phyloP scores from a whole-genome alignment of 2,113 vertebrate species.

The Malurus cyaneus region DNA sequence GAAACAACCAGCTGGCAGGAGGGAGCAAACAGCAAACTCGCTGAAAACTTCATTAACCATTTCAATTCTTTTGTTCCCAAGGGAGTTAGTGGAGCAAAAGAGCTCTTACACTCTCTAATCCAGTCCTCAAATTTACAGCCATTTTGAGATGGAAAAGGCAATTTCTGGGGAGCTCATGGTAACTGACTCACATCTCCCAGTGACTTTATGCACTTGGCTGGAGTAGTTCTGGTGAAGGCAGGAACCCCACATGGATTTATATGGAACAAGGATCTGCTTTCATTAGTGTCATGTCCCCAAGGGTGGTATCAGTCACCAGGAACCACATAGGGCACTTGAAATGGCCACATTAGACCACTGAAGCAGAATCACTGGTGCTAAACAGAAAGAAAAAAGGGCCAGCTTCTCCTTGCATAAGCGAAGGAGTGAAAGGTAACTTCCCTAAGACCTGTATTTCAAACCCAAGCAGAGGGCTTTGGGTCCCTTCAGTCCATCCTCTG shows the following conservation, averaged over 20 bases:
- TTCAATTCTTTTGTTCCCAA: background rate
- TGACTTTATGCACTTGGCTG: background rate
- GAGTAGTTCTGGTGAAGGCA: background rate
- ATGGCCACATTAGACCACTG: accelerated
- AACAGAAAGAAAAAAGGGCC: background rate
- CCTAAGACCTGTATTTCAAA: background rate
- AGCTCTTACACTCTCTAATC: background rate
- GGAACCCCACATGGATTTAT: background rate
- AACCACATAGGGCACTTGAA: background rate
- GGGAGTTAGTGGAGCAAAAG: background rate
- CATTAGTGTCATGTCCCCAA: background rate
- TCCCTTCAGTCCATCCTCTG: background rate
- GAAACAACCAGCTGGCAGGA: background rate
- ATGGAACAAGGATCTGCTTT: background rate
- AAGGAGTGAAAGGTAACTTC: background rate
- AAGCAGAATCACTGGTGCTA: background rate
- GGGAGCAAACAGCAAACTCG: background rate
- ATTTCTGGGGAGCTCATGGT: background rate
- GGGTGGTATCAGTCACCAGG: background rate
- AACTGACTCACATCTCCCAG: background rate
- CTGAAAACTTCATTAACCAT: background rate
- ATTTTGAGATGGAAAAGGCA: background rate
- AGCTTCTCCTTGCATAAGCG: background rate
- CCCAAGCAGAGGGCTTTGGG: background rate
- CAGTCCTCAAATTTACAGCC: background rate